Percentiles rank a stretch among this genome's conserved stretches.
Evolutionary conservation across 2,888 invertebrate genomes (phyloP).

Genomic region (Thereva unica): DNA sequence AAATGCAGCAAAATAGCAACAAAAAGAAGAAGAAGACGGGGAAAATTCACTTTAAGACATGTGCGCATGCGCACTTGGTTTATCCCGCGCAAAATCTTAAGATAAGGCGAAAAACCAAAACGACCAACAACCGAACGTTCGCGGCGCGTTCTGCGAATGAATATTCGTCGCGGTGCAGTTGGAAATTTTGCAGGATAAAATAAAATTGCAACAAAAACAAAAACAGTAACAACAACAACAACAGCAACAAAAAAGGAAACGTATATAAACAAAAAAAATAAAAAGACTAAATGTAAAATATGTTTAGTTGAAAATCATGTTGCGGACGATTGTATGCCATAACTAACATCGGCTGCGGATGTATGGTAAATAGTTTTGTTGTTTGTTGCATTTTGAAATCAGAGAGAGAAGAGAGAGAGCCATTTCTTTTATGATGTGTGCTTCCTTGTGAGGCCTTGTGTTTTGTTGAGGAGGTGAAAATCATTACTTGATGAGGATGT

Average conservation of each 20-base stretch:
- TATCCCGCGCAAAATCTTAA: slow-evolving; percentile 32
- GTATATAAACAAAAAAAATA: slow-evolving; percentile 23
- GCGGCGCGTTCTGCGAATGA: slow-evolving; percentile 8
- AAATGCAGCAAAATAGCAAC: slow-evolving; percentile 12
- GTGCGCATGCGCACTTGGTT: slow-evolving; percentile 19
- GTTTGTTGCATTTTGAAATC: no score
- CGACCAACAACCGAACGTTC: slow-evolving; percentile 13
- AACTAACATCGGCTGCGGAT: slow-evolving; percentile 37
- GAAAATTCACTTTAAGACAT: slow-evolving; percentile 11
- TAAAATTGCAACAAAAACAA: no score
- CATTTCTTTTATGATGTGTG: background rate
- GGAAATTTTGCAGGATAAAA: background rate
- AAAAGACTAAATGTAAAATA: slow-evolving; percentile 37
- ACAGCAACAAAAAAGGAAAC: slow-evolving; percentile 1
- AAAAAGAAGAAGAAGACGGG: slow-evolving; percentile 17
- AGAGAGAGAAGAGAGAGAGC: no score
- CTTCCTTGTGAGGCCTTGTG: background rate
- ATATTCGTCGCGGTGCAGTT: background rate
- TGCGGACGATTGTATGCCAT: slow-evolving; percentile 38
- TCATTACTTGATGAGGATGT: no score
- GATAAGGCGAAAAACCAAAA: slow-evolving; percentile 3
- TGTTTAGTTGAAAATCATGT: slow-evolving; percentile 40
- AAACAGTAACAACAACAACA: no score
- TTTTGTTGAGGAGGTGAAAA: background rate
- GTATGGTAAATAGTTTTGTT: slow-evolving; percentile 14